phyloP scores from a whole-genome alignment of 2,797 vertebrate species.

The Lepus oiostolus region DNA sequence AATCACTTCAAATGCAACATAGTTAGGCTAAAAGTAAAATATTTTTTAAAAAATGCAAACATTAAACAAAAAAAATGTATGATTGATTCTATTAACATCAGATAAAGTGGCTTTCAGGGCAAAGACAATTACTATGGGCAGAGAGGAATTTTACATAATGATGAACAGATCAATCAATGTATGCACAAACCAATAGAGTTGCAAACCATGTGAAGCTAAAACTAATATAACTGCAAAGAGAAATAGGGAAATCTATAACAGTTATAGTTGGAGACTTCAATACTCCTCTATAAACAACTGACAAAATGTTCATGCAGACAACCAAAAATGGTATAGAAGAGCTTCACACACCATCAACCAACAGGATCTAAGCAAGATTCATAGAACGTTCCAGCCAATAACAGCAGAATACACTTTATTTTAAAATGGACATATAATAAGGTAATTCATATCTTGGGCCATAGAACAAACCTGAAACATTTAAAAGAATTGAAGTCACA shows the following conservation, averaged over 20 bases:
- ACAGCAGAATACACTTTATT: background rate
- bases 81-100: background rate
- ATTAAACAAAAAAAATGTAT: background rate
- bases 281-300: background rate
- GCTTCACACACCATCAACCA: background rate
- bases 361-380: background rate
- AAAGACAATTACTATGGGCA: background rate
- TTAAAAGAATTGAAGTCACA: slow-evolving; percentile 10
- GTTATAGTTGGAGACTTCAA: background rate
- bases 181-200: background rate
- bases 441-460: background rate
- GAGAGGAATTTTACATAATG: background rate
- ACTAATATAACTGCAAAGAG: background rate
- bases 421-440: background rate
- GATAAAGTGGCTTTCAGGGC: background rate
- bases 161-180: background rate
- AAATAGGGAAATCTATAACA: background rate
- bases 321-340: background rate
- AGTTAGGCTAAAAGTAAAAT: background rate
- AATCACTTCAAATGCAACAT: background rate
- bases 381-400: background rate
- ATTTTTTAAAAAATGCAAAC: background rate
- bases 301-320: background rate
- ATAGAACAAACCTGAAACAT: background rate
- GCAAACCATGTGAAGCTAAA: background rate